phyloP scores from a whole-genome alignment of 2,888 invertebrate genomes.

The Xestia rhomboidea region DNA sequence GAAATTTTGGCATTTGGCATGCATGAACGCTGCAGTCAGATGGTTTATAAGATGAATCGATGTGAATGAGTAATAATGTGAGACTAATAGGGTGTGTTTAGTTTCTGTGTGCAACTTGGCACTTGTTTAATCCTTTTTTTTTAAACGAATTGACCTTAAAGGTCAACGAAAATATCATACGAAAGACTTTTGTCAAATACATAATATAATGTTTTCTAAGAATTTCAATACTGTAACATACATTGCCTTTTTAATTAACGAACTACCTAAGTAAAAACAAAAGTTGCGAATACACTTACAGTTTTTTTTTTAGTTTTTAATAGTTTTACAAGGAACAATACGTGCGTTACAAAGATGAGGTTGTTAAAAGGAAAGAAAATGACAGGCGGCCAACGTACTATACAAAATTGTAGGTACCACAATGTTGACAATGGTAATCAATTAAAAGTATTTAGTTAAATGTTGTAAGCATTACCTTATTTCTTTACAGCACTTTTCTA shows the following conservation, averaged over 20 bases:
- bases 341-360: too few species aligned
- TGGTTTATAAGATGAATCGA: not conserved
- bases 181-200: not conserved
- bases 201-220: not conserved
- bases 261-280: too few species aligned
- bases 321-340: too few species aligned
- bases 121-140: not conserved
- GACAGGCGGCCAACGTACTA: too few species aligned
- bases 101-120: not conserved
- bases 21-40: not conserved
- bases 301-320: too few species aligned
- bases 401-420: too few species aligned
- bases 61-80: not conserved
- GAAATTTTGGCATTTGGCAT: constrained; percentile 25
- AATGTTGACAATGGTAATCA: too few species aligned
- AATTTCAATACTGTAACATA: not conserved
- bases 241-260: not conserved
- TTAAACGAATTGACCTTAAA: not conserved
- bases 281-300: too few species aligned
- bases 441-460: too few species aligned
- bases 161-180: too few species aligned
- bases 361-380: too few species aligned
- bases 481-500: not conserved
- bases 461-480: too few species aligned
- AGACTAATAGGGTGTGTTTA: not conserved